Evolutionary conservation across 2,113 vertebrate species (phyloP), one percentile per base, ranked within the genome.

Genomic region (Setophaga coronata): DNA sequence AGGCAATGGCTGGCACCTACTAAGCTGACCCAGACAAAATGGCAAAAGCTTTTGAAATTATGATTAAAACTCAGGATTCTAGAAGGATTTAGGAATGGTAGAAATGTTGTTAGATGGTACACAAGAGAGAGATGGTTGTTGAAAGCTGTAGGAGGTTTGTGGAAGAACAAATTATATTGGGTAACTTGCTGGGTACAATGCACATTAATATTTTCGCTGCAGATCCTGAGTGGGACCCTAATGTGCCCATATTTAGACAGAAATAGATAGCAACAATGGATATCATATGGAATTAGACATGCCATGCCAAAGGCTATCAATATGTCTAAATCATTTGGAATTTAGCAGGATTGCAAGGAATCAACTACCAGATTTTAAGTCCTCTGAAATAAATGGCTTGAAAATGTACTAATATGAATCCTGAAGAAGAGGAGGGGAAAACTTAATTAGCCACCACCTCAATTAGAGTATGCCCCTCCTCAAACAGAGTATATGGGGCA

Each of bases 191-290:
- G n/a, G 23, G 28, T n/a, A 15, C 29, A 10, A 12, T 56, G 42
- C 18, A n/a, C 23, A 48, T 21, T 19, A 12, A 47, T 40, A 65
- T 38, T 65, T 5, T 1, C 24, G 28, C 9, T 0, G 0, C 23
- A 24, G 50, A 12, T 56, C 9, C n/a, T 0, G 1, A 47, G 58
- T 47, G 50, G 18, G 28, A 64, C 18, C 2, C 18, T 56, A 47
- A n/a, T 23, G 15, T 47, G 18, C 21, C 21, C 69, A 7, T 38
- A 12, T 38, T 84, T 47, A 36, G n/a, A n/a, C 21, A 54, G 23
- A 48, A 48, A 40, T 5, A 57, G 42, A 12, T 40, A 65, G 10
- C 24, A 65, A 10, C 42, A 74, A 16, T 16, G 12, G 58, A 28
- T 47, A 15, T 12, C 26, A 14, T 15, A 47, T 47, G 15, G n/a